Evolutionary conservation across 2,888 invertebrate genomes (phyloP).

Genomic region (Lithophane semibrunnea): DNA sequence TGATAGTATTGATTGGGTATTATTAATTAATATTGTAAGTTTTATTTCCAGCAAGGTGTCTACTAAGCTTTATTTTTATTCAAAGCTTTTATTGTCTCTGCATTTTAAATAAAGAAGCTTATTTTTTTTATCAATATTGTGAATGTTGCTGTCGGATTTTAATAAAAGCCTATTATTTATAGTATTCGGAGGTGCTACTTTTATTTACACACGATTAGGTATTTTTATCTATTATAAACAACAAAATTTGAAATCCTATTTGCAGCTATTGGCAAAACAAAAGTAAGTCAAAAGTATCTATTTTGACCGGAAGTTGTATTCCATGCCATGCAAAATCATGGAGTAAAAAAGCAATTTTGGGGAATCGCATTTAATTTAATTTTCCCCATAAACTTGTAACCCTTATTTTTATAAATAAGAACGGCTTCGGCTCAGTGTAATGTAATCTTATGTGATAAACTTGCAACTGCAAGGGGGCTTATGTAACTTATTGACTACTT

Average conservation of each 20-base stretch:
- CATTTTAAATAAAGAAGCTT: constrained; percentile 36
- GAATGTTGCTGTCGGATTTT: constrained; percentile 42
- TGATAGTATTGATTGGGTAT: constrained; percentile 49
- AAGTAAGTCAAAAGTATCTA: neutral
- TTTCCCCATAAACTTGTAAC: neutral
- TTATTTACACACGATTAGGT: neutral
- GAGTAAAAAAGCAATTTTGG: neutral
- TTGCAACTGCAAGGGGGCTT: constrained; percentile 55
- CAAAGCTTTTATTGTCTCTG: constrained; percentile 57
- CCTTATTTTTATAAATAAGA: constrained; percentile 25
- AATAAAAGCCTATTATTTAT: neutral
- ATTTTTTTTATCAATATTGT: constrained; percentile 28
- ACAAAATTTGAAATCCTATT: neutral
- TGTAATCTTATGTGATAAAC: constrained; percentile 62
- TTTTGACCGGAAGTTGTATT: neutral
- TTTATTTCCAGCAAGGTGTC: constrained; percentile 52
- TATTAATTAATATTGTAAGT: constrained; percentile 38
- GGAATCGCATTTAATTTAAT: neutral
- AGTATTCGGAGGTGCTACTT: neutral
- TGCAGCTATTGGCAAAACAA: neutral
- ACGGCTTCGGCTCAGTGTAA: constrained; percentile 47
- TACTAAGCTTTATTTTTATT: constrained; percentile 51
- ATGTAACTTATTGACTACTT: constrained; percentile 53
- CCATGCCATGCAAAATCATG: no score
- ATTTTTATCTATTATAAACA: no score